These are phyloP conservation scores for Caenorhabditis panamensis DNA, from an alignment of 2,888 invertebrate species.

Conservation along the genomic window DNA sequence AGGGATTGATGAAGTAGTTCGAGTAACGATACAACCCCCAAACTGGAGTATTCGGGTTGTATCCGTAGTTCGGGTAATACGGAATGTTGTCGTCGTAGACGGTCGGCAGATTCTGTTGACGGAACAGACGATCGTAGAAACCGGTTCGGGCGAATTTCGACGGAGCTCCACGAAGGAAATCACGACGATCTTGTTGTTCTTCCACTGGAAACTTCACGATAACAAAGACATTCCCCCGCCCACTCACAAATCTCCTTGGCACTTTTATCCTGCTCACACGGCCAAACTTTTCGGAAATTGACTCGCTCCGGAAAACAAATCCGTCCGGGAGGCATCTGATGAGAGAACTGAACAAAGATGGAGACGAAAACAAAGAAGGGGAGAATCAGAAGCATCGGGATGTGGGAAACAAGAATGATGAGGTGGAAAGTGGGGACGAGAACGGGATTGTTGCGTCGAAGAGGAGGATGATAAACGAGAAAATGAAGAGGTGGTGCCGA, in stretches of 20 bases:
- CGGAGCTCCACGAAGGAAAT: slow-evolving; percentile 57
- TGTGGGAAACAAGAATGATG: neutral
- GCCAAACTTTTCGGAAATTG: slow-evolving; percentile 53
- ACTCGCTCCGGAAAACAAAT: slow-evolving; percentile 56
- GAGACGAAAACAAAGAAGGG: slow-evolving; percentile 17
- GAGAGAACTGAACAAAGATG: slow-evolving; percentile 20
- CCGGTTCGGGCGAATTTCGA: slow-evolving; percentile 66
- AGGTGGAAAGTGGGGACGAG: slow-evolving; percentile 5
- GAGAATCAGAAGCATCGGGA: slow-evolving; percentile 17
- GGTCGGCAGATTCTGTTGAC: slow-evolving; percentile 56
- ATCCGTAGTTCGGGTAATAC: slow-evolving; percentile 67
- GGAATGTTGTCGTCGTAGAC: slow-evolving; percentile 59
- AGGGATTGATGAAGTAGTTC: slow-evolving; percentile 53
- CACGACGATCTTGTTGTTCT: slow-evolving; percentile 48
- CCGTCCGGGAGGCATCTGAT: slow-evolving; percentile 46
- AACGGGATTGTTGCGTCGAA: slow-evolving; percentile 22
- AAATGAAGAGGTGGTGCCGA: neutral
- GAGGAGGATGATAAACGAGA: neutral
- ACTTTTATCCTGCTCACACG: slow-evolving; percentile 54
- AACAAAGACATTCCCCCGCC: neutral
- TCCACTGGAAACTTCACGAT: slow-evolving; percentile 37
- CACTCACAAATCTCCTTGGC: slow-evolving; percentile 42
- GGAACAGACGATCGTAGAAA: slow-evolving; percentile 67
- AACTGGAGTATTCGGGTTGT: slow-evolving; percentile 63
- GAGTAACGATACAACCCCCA: slow-evolving; percentile 61